Evolutionary conservation across 1,140 invertebrate genomes (phyloP), one percentile per base, ranked within the genome.

Genomic region (Drosophila funebris): DNA sequence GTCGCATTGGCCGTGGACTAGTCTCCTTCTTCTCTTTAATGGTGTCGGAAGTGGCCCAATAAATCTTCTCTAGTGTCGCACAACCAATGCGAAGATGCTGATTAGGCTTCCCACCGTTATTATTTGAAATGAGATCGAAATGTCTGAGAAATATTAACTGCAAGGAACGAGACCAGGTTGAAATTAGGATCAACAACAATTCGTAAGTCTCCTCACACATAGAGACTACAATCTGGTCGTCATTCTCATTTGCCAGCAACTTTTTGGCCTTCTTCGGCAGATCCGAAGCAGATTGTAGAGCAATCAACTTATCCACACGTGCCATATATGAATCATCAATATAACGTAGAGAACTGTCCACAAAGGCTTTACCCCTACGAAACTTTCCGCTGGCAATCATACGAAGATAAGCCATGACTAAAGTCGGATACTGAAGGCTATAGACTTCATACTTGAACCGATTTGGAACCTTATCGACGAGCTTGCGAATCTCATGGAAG

Each of bases 361-460:
- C 18, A 16, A 87, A 71, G 0, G n/a, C 0, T 5, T 44, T 62
- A 0, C 64, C 82, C 7, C 31, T 37, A 0, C 44, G 37, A 4
- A 9, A 20, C 3, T 75, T 64, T 1, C 63, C 64, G 6, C 53
- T 50, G 5, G 33, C 36, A 11, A 87, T 39, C 70, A 85, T 71
- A 5, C 64, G 33, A 0, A 85, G 27, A 20, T 87, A 85, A 1
- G 14, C 24, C 0, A 87, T 0, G 0, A 43, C 39, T 0, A 85
- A 24, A 6, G 66, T 29, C 1, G 82, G 82, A 36, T 62, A 85
- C 0, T 82, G 9, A 8, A 85, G 6, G 0, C 9, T 24, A 6
- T 60, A 41, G 2, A 78, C n/a, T n/a, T 85, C 70, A 5, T 71
- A 76, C 18, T 57, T 75, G 9, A 64, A 33, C 4, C 63, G 61